A percentile compares a stretch with the other conserved stretches of the same genome.
phyloP scores from a whole-genome alignment of 2,113 vertebrate species.

The Halichoeres trimaculatus region DNA sequence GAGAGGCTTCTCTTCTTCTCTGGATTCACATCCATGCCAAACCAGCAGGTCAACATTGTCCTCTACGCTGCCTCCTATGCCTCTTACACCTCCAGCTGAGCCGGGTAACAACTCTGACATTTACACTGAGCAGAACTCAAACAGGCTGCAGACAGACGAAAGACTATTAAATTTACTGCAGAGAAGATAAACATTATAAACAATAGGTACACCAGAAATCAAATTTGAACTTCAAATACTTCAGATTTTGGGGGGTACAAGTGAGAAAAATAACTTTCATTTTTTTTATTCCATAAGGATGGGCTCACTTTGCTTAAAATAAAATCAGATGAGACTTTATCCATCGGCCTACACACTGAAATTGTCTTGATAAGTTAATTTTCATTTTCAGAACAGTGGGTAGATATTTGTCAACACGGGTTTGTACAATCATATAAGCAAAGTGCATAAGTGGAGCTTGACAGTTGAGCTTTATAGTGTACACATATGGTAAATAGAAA shows the following conservation, averaged over 20 bases:
- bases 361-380: too few species aligned
- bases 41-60: slow-evolving; percentile 64
- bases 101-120: slow-evolving; percentile 76
- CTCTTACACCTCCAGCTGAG: slow-evolving; percentile 82
- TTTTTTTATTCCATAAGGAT: too few species aligned
- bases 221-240: not conserved
- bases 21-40: slow-evolving; percentile 72
- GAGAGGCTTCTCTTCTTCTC: slow-evolving; percentile 60
- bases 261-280: not conserved
- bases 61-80: slow-evolving; percentile 77
- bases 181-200: not conserved
- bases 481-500: too few species aligned
- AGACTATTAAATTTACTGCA: slow-evolving; percentile 4
- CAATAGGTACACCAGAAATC: not conserved
- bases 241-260: not conserved
- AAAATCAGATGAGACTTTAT: too few species aligned
- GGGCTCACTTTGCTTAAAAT: too few species aligned
- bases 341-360: too few species aligned
- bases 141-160: slow-evolving; percentile 5
- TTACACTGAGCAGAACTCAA: slow-evolving; percentile 15
- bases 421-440: too few species aligned
- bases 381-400: too few species aligned
- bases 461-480: too few species aligned
- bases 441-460: too few species aligned
- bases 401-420: too few species aligned